Conservation (phyloP, 1,140 invertebrate species). For the Papilio machaon region DNA sequence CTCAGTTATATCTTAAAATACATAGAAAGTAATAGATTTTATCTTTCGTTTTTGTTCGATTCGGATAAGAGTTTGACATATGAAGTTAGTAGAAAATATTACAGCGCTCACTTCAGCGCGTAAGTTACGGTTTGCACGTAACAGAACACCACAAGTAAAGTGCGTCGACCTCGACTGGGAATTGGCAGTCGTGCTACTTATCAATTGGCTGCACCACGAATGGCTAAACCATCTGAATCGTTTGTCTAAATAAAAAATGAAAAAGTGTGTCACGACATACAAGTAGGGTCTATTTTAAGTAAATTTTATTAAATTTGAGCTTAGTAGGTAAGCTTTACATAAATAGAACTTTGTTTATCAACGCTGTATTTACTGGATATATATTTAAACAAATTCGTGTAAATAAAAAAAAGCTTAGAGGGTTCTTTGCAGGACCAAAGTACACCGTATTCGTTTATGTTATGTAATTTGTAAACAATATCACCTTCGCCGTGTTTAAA, state of each 20-base stretch:
- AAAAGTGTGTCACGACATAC: no score
- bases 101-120: slow-evolving; percentile 9
- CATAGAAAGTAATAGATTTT: not conserved
- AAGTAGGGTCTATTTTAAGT: no score
- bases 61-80: not conserved
- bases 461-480: no score
- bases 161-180: slow-evolving; percentile 4
- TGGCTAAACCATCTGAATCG: not conserved
- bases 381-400: no score
- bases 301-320: no score
- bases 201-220: slow-evolving; percentile 16
- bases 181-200: slow-evolving; percentile 8
- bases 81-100: not conserved
- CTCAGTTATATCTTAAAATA: not conserved
- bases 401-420: no score
- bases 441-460: no score
- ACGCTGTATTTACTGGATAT: no score
- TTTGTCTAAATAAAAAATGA: not conserved
- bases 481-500: not conserved
- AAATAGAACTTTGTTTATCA: no score
- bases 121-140: slow-evolving; percentile 10
- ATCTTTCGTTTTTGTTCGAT: not conserved
- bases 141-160: slow-evolving; percentile 24
- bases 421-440: no score
- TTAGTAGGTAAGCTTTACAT: no score